Conservation (phyloP, 2,113 vertebrate species). For the Notothenia rossii region DNA sequence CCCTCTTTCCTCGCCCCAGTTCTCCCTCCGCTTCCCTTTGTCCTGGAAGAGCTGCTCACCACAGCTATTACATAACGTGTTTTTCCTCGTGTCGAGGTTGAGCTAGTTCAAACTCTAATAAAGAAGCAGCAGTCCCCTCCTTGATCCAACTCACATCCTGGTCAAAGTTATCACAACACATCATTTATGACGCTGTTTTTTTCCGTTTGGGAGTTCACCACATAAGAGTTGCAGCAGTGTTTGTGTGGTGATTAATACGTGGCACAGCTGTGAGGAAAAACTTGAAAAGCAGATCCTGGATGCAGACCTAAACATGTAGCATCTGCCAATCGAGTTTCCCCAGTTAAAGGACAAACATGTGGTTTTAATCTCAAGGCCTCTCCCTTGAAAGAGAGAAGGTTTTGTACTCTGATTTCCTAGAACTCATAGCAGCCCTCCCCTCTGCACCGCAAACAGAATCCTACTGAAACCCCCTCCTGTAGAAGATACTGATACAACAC, state of each 20-base stretch:
- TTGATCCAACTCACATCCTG: constrained; percentile 9
- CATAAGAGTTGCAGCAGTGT: not conserved
- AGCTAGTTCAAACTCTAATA: constrained; percentile 69
- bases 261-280: not conserved
- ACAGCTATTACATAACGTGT: constrained; percentile 79
- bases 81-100: constrained; percentile 59
- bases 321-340: not conserved
- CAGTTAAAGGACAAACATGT: constrained; percentile 26
- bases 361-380: constrained; percentile 46
- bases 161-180: constrained; percentile 8
- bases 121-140: constrained; percentile 34
- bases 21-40: constrained; percentile 53
- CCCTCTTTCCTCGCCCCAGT: constrained; percentile 32
- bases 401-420: constrained; percentile 76
- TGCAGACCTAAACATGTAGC: not conserved
- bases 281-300: not conserved
- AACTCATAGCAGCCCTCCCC: constrained; percentile 59
- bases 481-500: not conserved
- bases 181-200: constrained; percentile 37
- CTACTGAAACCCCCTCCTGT: not conserved
- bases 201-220: not conserved
- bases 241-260: not conserved
- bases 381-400: constrained; percentile 42
- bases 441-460: not conserved
- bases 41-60: constrained; percentile 57